Evolutionary conservation across 1,140 invertebrate species (phyloP), one percentile per base, ranked within the genome.

Genomic region (Drosophila paulistorum): DNA sequence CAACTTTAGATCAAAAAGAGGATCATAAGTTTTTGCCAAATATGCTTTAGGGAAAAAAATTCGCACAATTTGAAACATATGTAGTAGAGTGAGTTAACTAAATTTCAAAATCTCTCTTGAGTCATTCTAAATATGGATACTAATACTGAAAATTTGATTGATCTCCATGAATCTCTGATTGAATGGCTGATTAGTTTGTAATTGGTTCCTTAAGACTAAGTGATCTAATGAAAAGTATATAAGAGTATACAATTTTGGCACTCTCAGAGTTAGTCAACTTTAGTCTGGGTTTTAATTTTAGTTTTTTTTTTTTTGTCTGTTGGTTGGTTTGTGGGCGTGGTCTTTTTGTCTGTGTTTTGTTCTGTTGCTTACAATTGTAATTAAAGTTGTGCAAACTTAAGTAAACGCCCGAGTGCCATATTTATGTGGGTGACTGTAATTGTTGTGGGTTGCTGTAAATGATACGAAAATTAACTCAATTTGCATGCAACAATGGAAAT

Each of bases 401-500:
- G 74, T 69, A 60, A 70, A 77, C 67, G 79, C 62, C 68, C 39
- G 59, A 48, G 57, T 68, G 11, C 30, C 59, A 78, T 85, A 80
- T 80, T 77, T 84, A 69, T 71, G 77, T 85, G 70, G 64, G 67
- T 62, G 65, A 61, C 68, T 84, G 81, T 84, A 75, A 65, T 77
- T 78, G 63, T 14, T 41, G 7, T 41, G 45, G 45, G 45, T 51
- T 51, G 45, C 45, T 51, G 45, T 51, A 51, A 51, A 51, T 51
- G 45, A 51, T 51, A 20, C 45, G 45, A 51, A 51, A 51, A 51
- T 51, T 51, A 51, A 51, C 45, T 51, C 20, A 51, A 51, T 51
- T 51, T 51, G 45, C 45, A 51, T 51, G 45, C 45, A 51, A n/a
- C 45, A 51, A 23, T 11, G 20, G 4, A 23, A 51, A 20, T 4